Evolutionary conservation across 1,140 invertebrate species (phyloP).

Genomic region (Plectrocnemia conspersa): DNA sequence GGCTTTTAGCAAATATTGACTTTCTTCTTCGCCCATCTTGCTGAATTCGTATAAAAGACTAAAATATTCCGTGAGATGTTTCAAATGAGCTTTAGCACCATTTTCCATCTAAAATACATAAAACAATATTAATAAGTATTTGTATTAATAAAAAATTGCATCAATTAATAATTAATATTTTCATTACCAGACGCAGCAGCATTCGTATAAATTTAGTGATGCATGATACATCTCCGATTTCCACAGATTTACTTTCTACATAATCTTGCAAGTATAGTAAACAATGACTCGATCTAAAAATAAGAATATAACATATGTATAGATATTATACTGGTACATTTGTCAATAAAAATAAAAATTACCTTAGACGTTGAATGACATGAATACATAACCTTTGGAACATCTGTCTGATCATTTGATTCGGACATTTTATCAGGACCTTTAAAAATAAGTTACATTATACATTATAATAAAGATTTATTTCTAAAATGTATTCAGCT

Average conservation of each 20-base stretch:
- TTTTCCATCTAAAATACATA: constrained; percentile 68
- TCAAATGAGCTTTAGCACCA: constrained; percentile 77
- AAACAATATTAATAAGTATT: constrained; percentile 10
- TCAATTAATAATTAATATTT: constrained; percentile 3
- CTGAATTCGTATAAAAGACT: constrained; percentile 88
- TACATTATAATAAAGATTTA: too few species aligned
- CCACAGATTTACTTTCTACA: constrained; percentile 57
- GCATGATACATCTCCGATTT: constrained; percentile 79
- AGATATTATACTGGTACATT: constrained; percentile 1
- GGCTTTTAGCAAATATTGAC: constrained; percentile 77
- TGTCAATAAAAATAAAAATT: constrained; percentile 30
- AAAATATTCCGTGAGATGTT: constrained; percentile 90
- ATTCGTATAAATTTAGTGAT: constrained; percentile 88
- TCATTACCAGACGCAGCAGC: constrained; percentile 77
- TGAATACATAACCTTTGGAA: constrained; percentile 90
- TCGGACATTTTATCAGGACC: constrained; percentile 91
- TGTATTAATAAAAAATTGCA: constrained; percentile 8
- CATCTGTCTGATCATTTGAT: constrained; percentile 93
- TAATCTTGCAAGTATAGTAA: constrained; percentile 68
- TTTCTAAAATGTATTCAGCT: too few species aligned
- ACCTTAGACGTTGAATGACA: constrained; percentile 83
- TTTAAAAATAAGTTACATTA: constrained; percentile 39
- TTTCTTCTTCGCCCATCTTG: constrained; percentile 91
- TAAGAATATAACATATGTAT: constrained; percentile 19
- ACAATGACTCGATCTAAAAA: constrained; percentile 60